Conservation (phyloP, 2,797 vertebrate species). For the Artibeus lituratus region DNA sequence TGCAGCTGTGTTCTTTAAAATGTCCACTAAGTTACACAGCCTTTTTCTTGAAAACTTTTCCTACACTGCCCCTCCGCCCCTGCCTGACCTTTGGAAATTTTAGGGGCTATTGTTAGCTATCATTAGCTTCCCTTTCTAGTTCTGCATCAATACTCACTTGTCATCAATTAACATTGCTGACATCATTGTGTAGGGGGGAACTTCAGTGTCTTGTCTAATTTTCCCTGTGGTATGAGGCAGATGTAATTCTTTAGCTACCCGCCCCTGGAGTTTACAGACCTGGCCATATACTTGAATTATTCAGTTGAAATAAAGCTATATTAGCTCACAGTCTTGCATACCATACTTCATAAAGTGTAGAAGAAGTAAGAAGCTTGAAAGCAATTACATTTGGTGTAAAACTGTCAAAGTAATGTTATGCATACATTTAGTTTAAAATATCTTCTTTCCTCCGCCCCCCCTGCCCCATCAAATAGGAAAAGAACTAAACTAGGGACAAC, state of each 20-base stretch:
- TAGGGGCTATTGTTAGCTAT: neutral
- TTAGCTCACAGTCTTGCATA: neutral
- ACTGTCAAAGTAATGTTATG: neutral
- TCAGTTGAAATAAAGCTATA: neutral
- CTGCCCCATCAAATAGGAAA: neutral
- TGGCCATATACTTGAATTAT: neutral
- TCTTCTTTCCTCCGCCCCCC: fast-evolving
- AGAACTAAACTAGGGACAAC: neutral
- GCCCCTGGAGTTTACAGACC: neutral
- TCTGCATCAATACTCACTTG: neutral
- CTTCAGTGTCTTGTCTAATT: neutral
- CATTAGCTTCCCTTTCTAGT: neutral
- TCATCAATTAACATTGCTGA: neutral
- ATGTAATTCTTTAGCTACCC: neutral
- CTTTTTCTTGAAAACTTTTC: neutral
- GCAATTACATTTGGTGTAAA: neutral
- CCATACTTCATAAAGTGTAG: neutral
- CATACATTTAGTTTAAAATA: neutral
- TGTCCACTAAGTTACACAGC: neutral
- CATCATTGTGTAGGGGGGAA: neutral
- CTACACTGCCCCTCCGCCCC: neutral
- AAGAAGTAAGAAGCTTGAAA: constrained; percentile 7
- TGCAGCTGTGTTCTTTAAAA: neutral
- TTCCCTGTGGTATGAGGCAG: neutral
- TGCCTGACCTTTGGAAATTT: neutral